Evolutionary conservation across 2,888 invertebrate genomes (phyloP), one percentile per base, ranked within the genome.

Genomic region (Synergus gifuensis): DNA sequence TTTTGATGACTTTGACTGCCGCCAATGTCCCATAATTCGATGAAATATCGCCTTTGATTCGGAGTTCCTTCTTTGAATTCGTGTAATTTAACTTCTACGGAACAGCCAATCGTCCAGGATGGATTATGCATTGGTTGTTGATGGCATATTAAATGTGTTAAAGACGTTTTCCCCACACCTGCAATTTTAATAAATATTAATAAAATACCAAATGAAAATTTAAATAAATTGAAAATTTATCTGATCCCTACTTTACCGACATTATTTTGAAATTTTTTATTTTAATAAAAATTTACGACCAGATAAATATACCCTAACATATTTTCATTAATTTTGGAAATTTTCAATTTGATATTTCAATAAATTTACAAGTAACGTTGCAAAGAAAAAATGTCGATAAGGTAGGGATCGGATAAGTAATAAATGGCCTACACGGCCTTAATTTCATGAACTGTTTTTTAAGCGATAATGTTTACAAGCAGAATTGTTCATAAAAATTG

Each of bases 21-120:
- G 7, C 99, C 99, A 78, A 99, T 95, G 91, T 99, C 99, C 97
- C 99, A 99, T 49, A 99, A 94, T 93, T 99, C 99, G 40, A 99
- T 94, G 91, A 98, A 98, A 92, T 96, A 98, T 7, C 97, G 96
- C 87, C 96, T 96, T 91, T 99, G 98, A 81, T 96, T 95, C 28
- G 97, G 96, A 0, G 98, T 98, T 1, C 98, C 98, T 93, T 98
- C 98, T 91, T 97, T 97, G 91, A 96, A 99, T 91, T 98, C 97
- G 90, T 99, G 98, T 76, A 99, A 93, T 93, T 98, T 98, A 0
- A 98, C 98, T 93, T 99, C 98, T 1, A 98, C 96, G 1, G 98
- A 96, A 91, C 98, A 98, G 2, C 99, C 99, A 62, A 99, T 96
- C 0, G 99, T 99, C 97, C 98, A 99, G 78, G 97, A 96, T 0